phyloP scores from a whole-genome alignment of 2,888 invertebrate genomes.

The Enchytraeus crypticus region DNA sequence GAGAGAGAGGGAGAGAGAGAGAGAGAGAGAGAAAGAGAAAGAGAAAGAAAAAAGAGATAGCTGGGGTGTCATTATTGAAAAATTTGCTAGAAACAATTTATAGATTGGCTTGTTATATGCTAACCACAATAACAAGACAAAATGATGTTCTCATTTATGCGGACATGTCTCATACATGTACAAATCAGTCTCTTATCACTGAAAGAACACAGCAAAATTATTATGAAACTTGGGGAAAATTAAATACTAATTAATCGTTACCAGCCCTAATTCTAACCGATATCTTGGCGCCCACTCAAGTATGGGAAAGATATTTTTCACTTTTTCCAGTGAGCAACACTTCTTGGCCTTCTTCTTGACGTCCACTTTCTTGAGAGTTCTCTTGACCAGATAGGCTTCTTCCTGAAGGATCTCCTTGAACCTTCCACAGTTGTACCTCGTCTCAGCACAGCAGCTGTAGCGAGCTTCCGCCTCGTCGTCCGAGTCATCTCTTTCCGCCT shows the following conservation, averaged over 20 bases:
- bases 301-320: background rate
- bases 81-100: too few species aligned
- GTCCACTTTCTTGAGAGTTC: background rate
- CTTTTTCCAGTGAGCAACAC: background rate
- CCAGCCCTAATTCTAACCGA: background rate
- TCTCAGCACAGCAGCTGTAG: conserved; percentile 6
- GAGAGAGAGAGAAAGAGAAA: background rate
- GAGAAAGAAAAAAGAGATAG: background rate
- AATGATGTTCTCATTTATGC: too few species aligned
- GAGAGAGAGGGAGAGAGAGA: background rate
- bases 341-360: background rate
- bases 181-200: too few species aligned
- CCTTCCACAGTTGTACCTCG: background rate
- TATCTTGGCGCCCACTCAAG: background rate
- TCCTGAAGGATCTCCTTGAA: background rate
- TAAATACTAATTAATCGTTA: too few species aligned
- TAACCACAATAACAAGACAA: too few species aligned
- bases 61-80: too few species aligned
- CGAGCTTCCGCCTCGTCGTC: conserved; percentile 4
- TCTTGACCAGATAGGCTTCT: background rate
- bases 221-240: too few species aligned
- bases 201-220: too few species aligned
- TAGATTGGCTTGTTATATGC: too few species aligned
- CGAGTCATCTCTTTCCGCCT: background rate
- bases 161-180: too few species aligned